Base-by-base conservation (phyloP, 2,113 vertebrate species). In the Chloebia gouldiae region DNA sequence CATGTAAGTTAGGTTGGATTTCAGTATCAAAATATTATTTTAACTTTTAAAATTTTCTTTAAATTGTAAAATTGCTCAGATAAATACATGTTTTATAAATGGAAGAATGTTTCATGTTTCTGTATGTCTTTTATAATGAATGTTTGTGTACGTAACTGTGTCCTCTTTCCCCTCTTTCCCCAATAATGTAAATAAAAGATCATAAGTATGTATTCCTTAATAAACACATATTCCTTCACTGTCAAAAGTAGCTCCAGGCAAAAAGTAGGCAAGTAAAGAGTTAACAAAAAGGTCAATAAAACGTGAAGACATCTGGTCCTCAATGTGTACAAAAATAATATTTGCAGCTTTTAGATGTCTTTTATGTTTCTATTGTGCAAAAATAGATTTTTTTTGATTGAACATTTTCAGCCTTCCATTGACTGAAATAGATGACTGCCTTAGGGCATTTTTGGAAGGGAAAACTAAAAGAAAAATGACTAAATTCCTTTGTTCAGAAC, bases 281-380 rank as follows among this genome's bases (percentile, higher is more conserved):
- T 98, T 97, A 97, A 98, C 25, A 79, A 69, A 95, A 91, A 96
- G 81, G 92, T 96, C 97, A 97, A 92, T 63, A 65, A 66, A 72
- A 92, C 94, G 82, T 78, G 83, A 97, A 97, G 88, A 94, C 92
- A 84, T 85, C 69, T 87, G 20, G 85, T 95, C 91, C 60, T 97
- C 75, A 44, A 91, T 95, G 83, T 95, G 70, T 94, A 96, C 82
- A 96, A 93, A 92, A 94, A 95, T 90, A 95, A 92, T 91, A 92
- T 92, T 95, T 97, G 91, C 87, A 35, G 35, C 37, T 20, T 97
- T 97, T 93, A 96, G 90, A 91, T 97, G 81, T 80, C 96, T 96
- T 96, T 89, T 78, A 88, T 95, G 71, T 79, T 96, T 85, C 87
- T 86, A 73, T 94, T 87, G 90, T 12, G 68, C 82, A 96, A 96